Evolutionary conservation across 1,140 invertebrate species (phyloP).

Genomic region (Heliconius himera): DNA sequence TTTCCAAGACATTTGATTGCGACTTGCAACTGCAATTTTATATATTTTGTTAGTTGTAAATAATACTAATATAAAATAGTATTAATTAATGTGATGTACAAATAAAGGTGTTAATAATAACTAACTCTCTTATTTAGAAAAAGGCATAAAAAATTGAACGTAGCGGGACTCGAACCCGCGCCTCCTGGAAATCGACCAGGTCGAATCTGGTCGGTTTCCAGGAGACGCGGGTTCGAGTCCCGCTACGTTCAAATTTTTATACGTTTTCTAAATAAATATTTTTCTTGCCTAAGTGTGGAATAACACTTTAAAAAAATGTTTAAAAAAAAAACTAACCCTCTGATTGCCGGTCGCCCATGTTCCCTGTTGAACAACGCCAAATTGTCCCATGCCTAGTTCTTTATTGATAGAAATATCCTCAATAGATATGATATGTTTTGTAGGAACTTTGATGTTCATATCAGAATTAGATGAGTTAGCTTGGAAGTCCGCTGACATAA

Average conservation of each 20-base stretch:
- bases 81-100: neutral
- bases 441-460: conserved; percentile 84
- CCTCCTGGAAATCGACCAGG: too few species aligned
- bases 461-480: conserved; percentile 47
- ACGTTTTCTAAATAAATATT: too few species aligned
- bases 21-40: conserved; percentile 89
- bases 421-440: conserved; percentile 97
- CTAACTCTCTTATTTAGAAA: conserved; percentile 86
- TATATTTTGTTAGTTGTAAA: neutral
- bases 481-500: conserved; percentile 54
- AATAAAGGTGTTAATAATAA: conserved; percentile 14
- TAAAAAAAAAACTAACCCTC: conserved; percentile 84
- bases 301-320: too few species aligned
- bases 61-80: neutral
- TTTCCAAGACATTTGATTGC: conserved; percentile 98
- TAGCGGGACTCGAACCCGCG: too few species aligned
- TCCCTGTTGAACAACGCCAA: conserved; percentile 98
- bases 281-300: too few species aligned
- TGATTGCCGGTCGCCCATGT: conserved; percentile 98
- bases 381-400: conserved; percentile 97
- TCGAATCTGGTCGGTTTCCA: too few species aligned
- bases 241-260: too few species aligned
- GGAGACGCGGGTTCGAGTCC: too few species aligned
- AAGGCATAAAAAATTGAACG: too few species aligned
- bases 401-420: conserved; percentile 97